These are phyloP conservation scores for Chascanopsetta lugubris DNA, from an alignment of 2,113 vertebrate species.

Conservation along the genomic window DNA sequence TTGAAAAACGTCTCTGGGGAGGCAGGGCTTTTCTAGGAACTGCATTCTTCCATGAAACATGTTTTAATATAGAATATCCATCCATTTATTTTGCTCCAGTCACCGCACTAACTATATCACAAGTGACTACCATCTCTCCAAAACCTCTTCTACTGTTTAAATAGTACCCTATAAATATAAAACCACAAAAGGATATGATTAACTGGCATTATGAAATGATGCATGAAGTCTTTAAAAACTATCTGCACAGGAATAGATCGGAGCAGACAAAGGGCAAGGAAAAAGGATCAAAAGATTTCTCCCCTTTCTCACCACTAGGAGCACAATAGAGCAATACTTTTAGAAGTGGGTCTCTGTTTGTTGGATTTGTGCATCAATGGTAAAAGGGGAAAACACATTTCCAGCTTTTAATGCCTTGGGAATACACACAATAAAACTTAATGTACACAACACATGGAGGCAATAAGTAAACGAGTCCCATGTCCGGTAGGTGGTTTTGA, in stretches of 20 bases:
- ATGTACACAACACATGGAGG: no score
- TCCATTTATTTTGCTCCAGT: constrained; percentile 16
- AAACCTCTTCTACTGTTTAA: constrained; percentile 8
- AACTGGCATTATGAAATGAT: background rate
- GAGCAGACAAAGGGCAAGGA: no score
- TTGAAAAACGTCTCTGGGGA: constrained; percentile 48
- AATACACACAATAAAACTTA: background rate
- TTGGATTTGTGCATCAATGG: no score
- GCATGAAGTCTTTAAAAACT: no score
- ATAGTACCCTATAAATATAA: no score
- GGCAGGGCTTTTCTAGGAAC: constrained; percentile 46
- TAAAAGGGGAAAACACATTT: background rate
- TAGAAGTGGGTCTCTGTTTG: background rate
- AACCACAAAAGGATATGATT: background rate
- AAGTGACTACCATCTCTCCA: background rate
- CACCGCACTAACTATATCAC: constrained; percentile 2
- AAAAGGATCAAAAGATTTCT: no score
- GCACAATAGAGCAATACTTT: no score
- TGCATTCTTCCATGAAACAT: constrained; percentile 54
- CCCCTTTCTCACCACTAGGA: no score
- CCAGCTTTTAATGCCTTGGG: background rate
- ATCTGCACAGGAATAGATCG: no score
- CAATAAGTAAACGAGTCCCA: no score
- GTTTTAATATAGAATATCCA: constrained; percentile 55
- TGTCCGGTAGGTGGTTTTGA: no score